Evolutionary conservation across 2,888 invertebrate species (phyloP), one percentile per base, ranked within the genome.

Genomic region (Drosophila leonis): DNA sequence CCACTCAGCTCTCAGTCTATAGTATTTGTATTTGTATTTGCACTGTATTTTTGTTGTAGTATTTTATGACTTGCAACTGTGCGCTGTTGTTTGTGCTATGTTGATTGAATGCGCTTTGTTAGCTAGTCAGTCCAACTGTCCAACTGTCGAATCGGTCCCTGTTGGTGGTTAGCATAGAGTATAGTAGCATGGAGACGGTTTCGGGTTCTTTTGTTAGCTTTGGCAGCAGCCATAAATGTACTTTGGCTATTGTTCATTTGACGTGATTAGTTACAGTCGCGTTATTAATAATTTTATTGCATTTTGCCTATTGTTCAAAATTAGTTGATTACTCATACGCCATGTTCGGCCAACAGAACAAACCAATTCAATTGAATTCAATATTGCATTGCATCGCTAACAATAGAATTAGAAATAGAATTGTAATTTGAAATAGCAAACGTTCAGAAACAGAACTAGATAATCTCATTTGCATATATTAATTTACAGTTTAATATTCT

Each of bases 61-160:
- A n/a, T 76, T 86, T 88, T 84, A 88, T 84, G 84, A 84, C 84
- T 87, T 88, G 89, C 89, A 88, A 84, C 84, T 85, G 86, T 71
- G 62, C 65, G 67, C 39, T 67, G 80, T 72, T 82, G 82, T 75
- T 74, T 82, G 87, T 72, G 72, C 65, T 60, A 75, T 78, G 80
- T 75, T 84, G 83, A 88, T 84, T 84, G 83, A 88, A 88, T 88
- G 86, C 78, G 73, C 88, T 88, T 84, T 86, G 86, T 85, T 83
- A 68, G 62, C 74, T 63, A 72, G 72, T 66, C 72, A 20, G 64
- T 64, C 54, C 52, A 27, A 42, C 48, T 20, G 59, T 72, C 52
- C 24, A 18, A 42, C 48, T 20, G 59, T 72, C 52, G 20, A 18
- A 54, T 63, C 39, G 24, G 35, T 33, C 42, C 39, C 57, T 18